Evolutionary conservation across 1,140 invertebrate genomes (phyloP), one percentile per base, ranked within the genome.

Genomic region (Macrosteles quadrilineatus): DNA sequence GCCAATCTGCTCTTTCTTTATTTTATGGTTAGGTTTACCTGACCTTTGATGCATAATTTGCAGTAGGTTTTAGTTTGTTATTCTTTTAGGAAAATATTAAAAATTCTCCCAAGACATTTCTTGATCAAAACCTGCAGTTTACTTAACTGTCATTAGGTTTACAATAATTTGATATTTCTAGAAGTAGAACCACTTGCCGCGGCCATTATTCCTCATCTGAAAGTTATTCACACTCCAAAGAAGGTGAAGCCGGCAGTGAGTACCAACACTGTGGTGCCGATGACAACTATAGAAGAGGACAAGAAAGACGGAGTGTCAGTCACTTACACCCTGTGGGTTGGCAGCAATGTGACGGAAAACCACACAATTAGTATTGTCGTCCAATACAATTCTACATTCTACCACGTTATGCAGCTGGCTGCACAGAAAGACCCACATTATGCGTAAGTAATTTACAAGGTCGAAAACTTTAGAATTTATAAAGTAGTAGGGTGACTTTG

Each of bases 241-340:
- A 57, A 50, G n/a, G 47, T 50, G 21, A 50, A 50, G n/a, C 21
- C 27, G n/a, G 55, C 12, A 29, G 55, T 27, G 25, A 50, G 55
- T 11, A 30, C 55, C 12, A 59, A 59, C 25, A 59, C 55, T 9
- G 55, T 59, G 55, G 32, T 36, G 32, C 32, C 32, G 14, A 36
- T 36, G 32, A 36, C 32, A 36, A 29, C 25, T 6, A 4, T 21
- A 3, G 55, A 40, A 21, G 43, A 27, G 21, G 64, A 68, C n/a
- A 50, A 40, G 1, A 23, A 57, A 17, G 62, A 32, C n/a, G 71
- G 71, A 74, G 88, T 91, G 0, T 90, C 89, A 63, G 88, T 94
- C 53, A 91, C 90, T 0, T 95, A 95, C 78, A 92, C 91, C 0
- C 82, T 94, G 2, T 95, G 93, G 93, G 88, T 94, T 3, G 91